Base-by-base conservation (phyloP, 2,797 vertebrate genomes). In the Sebastes trivittatus region DNA sequence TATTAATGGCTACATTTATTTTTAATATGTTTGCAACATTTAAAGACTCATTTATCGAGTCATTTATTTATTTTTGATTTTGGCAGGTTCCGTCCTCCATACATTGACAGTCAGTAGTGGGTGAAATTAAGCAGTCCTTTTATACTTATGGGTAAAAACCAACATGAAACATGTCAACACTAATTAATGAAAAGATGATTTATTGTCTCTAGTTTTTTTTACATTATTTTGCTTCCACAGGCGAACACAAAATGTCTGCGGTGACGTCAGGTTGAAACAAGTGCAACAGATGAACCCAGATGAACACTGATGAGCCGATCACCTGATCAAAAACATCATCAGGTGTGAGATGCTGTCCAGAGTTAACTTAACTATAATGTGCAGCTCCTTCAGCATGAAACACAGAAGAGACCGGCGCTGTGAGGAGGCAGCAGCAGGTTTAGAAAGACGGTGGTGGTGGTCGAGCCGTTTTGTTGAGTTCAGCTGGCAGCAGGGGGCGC, bases 401-500 rank as follows among this genome's bases (percentile, higher is more conserved):
- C 30, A 30, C 10, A 11, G 2, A 16, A 25, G 6, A 59, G 55
- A 63, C 27, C 16, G 14, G 14, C 60, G 18, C 42, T 13, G 55
- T 7, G 55, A n/a, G 46, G 18, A 52, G 18, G 11, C 38, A 56
- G 52, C 49, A 30, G 52, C 36, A 42, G 42, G 16, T 1, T 11
- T 62, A 1, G 3, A 20, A 62, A 11, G n/a, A 5, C 2, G 20
- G 20, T 20, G 46, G 18, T 49, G 18, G 46, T 20, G 46, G 16
- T 18, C 2, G 1, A 3, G 13, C 2, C 1, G 34, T 4, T 11
- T 1, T 4, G 59, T 4, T 5, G 36, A 7, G 23, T 10, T 92
- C 80, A 94, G 81, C 90, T 88, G 80, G 93, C 93, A 0, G 96
- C 95, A 69, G 95, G 94, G n/a, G 95, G 92, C 0, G 63, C 61